These are phyloP conservation scores for Tretioscincus oriximinensis DNA, from an alignment of 2,113 vertebrate species.

Conservation along the genomic window DNA sequence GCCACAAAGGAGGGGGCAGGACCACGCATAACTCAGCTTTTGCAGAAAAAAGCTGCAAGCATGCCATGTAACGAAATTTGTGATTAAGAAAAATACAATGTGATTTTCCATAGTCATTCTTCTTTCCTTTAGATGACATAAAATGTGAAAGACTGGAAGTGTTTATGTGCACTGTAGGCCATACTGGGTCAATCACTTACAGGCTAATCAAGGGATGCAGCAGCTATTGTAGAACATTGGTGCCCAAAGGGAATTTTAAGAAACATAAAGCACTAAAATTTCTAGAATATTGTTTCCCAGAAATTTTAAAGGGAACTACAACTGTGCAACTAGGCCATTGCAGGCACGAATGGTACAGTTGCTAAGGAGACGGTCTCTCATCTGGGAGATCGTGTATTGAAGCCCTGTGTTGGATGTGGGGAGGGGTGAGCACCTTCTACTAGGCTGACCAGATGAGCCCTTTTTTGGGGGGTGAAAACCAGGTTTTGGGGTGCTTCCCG, in stretches of 20 bases:
- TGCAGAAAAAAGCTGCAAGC: constrained; percentile 42
- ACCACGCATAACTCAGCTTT: neutral
- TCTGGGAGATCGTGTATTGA: too few species aligned
- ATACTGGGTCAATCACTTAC: neutral
- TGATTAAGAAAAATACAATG: constrained; percentile 26
- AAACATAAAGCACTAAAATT: neutral
- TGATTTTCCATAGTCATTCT: constrained; percentile 30
- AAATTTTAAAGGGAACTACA: neutral
- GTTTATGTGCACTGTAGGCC: neutral
- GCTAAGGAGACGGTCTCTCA: too few species aligned
- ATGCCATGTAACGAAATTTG: constrained; percentile 36
- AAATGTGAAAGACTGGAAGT: constrained; percentile 20
- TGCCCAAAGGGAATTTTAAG: neutral
- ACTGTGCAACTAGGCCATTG: too few species aligned
- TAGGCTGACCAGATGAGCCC: too few species aligned
- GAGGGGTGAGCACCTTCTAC: too few species aligned
- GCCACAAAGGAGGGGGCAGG: constrained; percentile 6
- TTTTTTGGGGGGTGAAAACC: too few species aligned
- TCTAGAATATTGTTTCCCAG: neutral
- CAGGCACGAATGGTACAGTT: too few species aligned
- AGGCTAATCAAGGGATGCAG: neutral
- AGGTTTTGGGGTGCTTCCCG: too few species aligned
- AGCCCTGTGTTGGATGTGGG: too few species aligned
- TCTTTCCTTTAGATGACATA: constrained; percentile 21
- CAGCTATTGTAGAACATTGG: neutral